Evolutionary conservation across 2,888 invertebrate genomes (phyloP), one percentile per base, ranked within the genome.

Genomic region (Seira ritae): DNA sequence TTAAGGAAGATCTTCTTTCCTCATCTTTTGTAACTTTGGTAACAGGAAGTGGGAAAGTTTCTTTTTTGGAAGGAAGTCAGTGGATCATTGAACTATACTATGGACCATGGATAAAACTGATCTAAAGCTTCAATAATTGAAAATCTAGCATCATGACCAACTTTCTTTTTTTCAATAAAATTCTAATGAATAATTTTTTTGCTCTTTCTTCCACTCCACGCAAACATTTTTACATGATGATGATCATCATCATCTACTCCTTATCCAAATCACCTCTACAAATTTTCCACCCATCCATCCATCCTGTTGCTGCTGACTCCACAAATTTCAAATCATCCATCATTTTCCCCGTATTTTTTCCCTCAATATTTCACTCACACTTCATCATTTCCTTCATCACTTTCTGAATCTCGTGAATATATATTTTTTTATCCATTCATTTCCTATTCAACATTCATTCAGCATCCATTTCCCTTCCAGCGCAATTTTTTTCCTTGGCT

Each of bases 291-390:
- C 12, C 4, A 42, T 42, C 42, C 4, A 42, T 42, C 12, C 12
- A 69, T 60, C 60, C 60, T 60, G 24, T 73, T 73, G 60, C 31
- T 62, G 75, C 75, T 67, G 75, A 75, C 67, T 75, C 42, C 67
- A 67, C 67, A 75, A 15, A n/a, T 15, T 60, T 10, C 12, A 60
- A 46, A 10, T 42, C 66, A 67, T 67, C 67, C 66, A 62, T 67
- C 42, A 31, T 73, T 42, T 73, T 65, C 1, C 42, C 24, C 42
- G 31, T n/a, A 23, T 31, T 69, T 46, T 2, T 31, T 71, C 20
- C 42, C 55, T 19, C 66, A 67, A 24, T 60, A 46, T 67, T 75
- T 67, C 42, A 46, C 42, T 75, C 66, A 19, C 17, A 60, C 60
- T 60, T 71, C 71, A 71, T 37, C 42, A 37, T 69, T 42, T 31